These are phyloP conservation scores for Spicauda simplicius DNA, from an alignment of 2,888 invertebrate genomes.

Conservation along the genomic window DNA sequence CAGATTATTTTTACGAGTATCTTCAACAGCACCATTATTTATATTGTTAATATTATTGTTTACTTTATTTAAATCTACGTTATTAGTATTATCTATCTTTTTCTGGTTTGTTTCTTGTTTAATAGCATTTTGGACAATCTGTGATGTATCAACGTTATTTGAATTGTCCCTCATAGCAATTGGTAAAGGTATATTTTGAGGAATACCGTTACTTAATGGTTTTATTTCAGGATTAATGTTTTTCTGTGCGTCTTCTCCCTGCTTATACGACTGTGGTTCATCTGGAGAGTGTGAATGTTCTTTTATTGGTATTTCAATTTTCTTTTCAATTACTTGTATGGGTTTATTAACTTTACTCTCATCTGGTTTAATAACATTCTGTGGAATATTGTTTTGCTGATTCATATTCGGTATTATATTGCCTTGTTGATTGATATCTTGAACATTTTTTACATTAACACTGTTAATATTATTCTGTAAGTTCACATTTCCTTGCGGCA, in stretches of 20 bases:
- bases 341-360: conserved; percentile 22
- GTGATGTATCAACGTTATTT: conserved; percentile 32
- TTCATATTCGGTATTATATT: conserved; percentile 25
- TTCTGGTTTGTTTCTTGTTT: conserved; percentile 8
- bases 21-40: conserved; percentile 40
- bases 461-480: conserved; percentile 16
- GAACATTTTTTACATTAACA: conserved; percentile 16
- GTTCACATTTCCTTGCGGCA: conserved; percentile 3
- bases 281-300: conserved; percentile 65
- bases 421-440: conserved; percentile 16
- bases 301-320: conserved; percentile 38
- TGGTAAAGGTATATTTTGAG: conserved; percentile 60
- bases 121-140: conserved; percentile 14
- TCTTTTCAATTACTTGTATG: conserved; percentile 3
- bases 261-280: conserved; percentile 72
- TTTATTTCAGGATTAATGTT: conserved; percentile 39
- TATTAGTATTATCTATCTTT: conserved; percentile 32
- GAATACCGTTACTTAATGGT: conserved; percentile 41
- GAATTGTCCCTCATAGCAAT: conserved; percentile 55
- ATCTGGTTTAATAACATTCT: conserved; percentile 21
- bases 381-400: conserved; percentile 25
- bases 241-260: conserved; percentile 64
- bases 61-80: conserved; percentile 21
- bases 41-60: conserved; percentile 39
- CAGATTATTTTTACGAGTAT: conserved; percentile 36